These are phyloP conservation scores for Nothura maculosa DNA, from an alignment of 2,797 vertebrate species.

Conservation along the genomic window DNA sequence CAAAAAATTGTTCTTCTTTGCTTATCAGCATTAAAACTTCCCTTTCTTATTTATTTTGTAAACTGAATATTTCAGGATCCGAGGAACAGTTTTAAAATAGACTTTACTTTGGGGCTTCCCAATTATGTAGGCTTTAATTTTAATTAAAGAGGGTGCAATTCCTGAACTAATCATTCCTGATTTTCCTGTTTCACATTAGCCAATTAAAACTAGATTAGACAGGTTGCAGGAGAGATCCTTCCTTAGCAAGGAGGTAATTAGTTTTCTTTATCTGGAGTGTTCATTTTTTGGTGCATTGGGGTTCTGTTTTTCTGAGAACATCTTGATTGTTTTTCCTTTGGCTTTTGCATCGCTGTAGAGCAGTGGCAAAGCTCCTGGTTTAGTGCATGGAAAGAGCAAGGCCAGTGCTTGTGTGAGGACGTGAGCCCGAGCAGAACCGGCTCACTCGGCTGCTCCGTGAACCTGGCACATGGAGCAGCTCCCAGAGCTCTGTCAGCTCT, in stretches of 20 bases:
- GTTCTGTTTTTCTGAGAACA: neutral
- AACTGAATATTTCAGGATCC: neutral
- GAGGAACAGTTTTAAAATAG: neutral
- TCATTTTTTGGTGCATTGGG: neutral
- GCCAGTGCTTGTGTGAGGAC: neutral
- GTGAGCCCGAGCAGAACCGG: neutral
- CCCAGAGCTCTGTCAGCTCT: neutral
- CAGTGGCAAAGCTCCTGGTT: fast-evolving
- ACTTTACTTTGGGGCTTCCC: constrained; percentile 1
- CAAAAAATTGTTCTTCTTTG: neutral
- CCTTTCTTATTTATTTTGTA: too few species aligned
- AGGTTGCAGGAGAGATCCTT: constrained; percentile 1
- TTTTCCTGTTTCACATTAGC: constrained; percentile 59
- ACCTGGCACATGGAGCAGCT: neutral
- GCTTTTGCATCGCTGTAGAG: neutral
- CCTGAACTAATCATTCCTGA: constrained; percentile 55
- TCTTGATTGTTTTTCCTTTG: neutral
- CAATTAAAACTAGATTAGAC: constrained; percentile 20
- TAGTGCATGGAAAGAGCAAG: neutral
- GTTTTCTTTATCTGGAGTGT: neutral
- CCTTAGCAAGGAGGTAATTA: neutral
- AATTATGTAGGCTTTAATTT: constrained; percentile 7
- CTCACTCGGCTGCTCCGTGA: neutral
- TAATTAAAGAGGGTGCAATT: constrained; percentile 57
- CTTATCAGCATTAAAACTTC: neutral